Evolutionary conservation across 2,888 invertebrate genomes (phyloP).

Genomic region (Idaea biselata): DNA sequence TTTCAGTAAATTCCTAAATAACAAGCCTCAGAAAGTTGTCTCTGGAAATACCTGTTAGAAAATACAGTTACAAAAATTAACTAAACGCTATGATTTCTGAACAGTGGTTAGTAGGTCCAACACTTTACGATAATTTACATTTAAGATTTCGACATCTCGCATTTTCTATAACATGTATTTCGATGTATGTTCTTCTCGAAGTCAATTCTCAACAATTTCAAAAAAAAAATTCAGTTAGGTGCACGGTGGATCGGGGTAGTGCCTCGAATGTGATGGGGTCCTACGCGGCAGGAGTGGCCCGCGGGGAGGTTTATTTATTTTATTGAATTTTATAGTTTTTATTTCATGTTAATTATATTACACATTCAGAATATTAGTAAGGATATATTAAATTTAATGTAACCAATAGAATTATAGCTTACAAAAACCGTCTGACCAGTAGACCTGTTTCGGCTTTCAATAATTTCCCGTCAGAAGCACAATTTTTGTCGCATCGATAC

Average conservation of each 20-base stretch:
- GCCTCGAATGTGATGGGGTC: no score
- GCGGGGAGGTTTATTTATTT: no score
- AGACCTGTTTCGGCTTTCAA: neutral
- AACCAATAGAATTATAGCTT: neutral
- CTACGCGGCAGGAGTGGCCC: no score
- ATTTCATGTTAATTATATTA: no score
- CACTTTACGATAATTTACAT: neutral
- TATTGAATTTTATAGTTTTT: no score
- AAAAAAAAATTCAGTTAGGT: no score
- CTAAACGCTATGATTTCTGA: neutral
- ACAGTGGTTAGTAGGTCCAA: neutral
- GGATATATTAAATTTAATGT: neutral
- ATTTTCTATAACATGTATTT: no score
- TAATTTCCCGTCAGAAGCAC: conserved; percentile 4
- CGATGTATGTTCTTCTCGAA: no score
- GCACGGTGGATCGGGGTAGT: no score
- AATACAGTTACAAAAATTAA: neutral
- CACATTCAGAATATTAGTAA: neutral
- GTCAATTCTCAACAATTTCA: no score
- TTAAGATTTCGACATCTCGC: no score
- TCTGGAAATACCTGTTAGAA: neutral
- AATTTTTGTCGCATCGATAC: neutral
- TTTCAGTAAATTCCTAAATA: conserved; percentile 1
- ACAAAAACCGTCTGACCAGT: neutral
- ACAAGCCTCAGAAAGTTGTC: neutral